Evolutionary conservation across 2,888 invertebrate species (phyloP).

Genomic region (Bursaphelenchus okinawaensis): DNA sequence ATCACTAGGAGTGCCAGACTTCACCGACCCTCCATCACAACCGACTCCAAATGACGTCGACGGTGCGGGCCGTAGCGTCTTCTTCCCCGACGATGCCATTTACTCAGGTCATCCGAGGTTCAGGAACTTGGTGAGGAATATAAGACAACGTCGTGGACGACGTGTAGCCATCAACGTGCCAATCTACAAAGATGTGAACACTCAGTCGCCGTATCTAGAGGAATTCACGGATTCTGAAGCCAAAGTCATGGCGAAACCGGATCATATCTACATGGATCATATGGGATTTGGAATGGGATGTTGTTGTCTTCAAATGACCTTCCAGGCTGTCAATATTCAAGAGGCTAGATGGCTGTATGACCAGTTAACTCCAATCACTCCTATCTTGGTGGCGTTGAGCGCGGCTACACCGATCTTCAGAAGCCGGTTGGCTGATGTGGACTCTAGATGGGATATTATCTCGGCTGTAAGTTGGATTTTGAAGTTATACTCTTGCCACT

Average conservation of each 20-base stretch:
- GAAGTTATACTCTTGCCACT: no score
- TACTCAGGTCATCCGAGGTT: conserved; percentile 80
- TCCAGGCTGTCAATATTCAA: conserved; percentile 82
- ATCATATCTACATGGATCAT: conserved; percentile 94
- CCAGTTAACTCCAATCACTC: conserved; percentile 90
- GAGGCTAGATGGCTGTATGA: conserved; percentile 94
- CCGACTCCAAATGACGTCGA: conserved; percentile 69
- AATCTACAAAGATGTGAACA: conserved; percentile 77
- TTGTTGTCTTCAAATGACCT: conserved; percentile 62
- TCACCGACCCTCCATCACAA: conserved; percentile 72
- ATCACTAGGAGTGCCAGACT: conserved; percentile 80
- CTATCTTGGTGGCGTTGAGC: conserved; percentile 92
- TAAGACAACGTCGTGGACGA: conserved; percentile 80
- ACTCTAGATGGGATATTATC: conserved; percentile 96
- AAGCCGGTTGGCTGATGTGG: conserved; percentile 86
- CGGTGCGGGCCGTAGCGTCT: conserved; percentile 74
- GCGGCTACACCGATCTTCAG: conserved; percentile 92
- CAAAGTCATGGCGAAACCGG: conserved; percentile 69
- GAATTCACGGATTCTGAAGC: conserved; percentile 58
- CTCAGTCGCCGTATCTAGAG: conserved; percentile 67
- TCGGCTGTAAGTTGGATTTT: conserved; percentile 63
- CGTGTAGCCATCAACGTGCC: conserved; percentile 95
- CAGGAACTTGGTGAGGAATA: conserved; percentile 81
- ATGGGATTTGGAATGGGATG: conserved; percentile 99
- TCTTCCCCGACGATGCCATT: conserved; percentile 90